A percentile compares a stretch with the other conserved stretches of the same genome.
Conservation (phyloP, 2,113 vertebrate species). For the Orthonyx spaldingii region DNA sequence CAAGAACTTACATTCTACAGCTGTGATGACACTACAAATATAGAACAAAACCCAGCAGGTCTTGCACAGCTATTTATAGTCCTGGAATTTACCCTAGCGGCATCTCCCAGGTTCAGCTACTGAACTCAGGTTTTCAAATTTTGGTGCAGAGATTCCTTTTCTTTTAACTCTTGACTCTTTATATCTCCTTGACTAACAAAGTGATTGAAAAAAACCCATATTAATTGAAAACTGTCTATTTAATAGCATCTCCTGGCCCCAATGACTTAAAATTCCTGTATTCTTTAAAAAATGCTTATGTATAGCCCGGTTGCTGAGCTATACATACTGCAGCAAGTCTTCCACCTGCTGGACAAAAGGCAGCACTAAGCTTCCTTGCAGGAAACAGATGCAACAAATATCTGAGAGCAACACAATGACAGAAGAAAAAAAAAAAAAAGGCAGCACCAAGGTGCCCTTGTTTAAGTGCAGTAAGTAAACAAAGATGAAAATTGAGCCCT, state of each 20-base stretch:
- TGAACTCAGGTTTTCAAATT: neutral
- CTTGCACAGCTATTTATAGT: neutral
- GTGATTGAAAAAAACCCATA: neutral
- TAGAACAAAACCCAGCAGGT: neutral
- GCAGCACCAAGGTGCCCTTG: neutral
- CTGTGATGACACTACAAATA: neutral
- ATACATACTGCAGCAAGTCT: constrained; percentile 28
- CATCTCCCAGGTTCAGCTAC: neutral
- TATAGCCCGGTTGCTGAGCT: neutral
- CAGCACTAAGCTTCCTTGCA: constrained; percentile 22
- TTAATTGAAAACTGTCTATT: neutral
- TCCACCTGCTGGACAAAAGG: constrained; percentile 66
- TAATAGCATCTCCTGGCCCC: neutral
- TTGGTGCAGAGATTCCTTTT: neutral
- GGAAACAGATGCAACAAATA: constrained; percentile 58
- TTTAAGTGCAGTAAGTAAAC: neutral
- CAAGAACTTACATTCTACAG: neutral
- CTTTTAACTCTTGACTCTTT: neutral
- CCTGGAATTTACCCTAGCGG: neutral
- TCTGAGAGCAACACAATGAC: neutral
- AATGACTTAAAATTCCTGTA: neutral
- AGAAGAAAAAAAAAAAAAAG: neutral
- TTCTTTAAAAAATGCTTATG: neutral
- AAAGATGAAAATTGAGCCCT: constrained; percentile 1
- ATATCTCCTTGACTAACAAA: neutral